Conservation (phyloP, 2,797 vertebrate species). For the Lycodopsis pacificus region DNA sequence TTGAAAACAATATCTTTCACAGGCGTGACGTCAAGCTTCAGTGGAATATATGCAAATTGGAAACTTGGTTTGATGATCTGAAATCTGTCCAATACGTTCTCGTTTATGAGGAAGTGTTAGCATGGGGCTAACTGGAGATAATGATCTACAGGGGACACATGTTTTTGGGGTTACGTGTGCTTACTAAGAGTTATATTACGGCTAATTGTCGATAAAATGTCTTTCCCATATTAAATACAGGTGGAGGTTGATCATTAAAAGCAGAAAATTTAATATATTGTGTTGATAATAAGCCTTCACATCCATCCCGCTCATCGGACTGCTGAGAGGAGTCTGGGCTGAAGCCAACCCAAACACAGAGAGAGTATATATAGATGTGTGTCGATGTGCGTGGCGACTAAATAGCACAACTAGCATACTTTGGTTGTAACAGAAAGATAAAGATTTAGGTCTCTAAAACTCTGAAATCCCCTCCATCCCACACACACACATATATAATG, state of each 20-base stretch:
- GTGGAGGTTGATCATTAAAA: slow-evolving; percentile 15
- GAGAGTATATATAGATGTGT: slow-evolving; percentile 2
- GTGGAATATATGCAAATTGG: slow-evolving; percentile 22
- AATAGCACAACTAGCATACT: slow-evolving; percentile 13
- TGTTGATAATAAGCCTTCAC: slow-evolving; percentile 7
- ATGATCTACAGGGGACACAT: slow-evolving; percentile 25
- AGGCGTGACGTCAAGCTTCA: slow-evolving; percentile 22
- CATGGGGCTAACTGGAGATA: slow-evolving; percentile 6
- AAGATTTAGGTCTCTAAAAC: slow-evolving; percentile 33
- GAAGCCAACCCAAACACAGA: slow-evolving; percentile 44
- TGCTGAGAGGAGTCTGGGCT: background rate
- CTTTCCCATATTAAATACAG: slow-evolving; percentile 9
- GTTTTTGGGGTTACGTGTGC: slow-evolving; percentile 7
- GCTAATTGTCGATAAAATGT: slow-evolving; percentile 25
- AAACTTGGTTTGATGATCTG: background rate
- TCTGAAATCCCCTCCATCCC: slow-evolving; percentile 15
- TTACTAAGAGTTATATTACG: slow-evolving; percentile 24
- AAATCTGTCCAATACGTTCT: background rate
- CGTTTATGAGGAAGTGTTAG: slow-evolving; percentile 10
- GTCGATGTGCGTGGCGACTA: background rate
- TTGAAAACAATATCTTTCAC: slow-evolving; percentile 50
- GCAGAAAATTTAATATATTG: slow-evolving; percentile 13
- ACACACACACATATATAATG: slow-evolving; percentile 12
- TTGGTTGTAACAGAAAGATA: slow-evolving; percentile 36
- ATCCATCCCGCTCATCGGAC: background rate